These are phyloP conservation scores for Nephotettix cincticeps DNA, from an alignment of 1,140 invertebrate species.

Conservation along the genomic window DNA sequence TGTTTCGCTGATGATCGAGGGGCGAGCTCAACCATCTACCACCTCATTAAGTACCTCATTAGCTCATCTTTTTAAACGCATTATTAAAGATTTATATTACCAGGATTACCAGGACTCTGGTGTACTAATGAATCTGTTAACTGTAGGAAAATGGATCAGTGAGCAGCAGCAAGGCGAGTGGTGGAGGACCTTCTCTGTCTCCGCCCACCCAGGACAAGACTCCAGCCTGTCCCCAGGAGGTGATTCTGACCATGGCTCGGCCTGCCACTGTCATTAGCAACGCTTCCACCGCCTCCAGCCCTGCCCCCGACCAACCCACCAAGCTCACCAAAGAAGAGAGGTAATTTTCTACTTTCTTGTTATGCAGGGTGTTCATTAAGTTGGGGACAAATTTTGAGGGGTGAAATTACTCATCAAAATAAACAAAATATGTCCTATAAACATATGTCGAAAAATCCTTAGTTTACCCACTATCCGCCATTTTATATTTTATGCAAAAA, in stretches of 20 bases:
- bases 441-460: too few species aligned
- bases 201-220: neutral
- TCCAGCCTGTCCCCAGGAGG: slow-evolving; percentile 44
- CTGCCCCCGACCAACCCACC: slow-evolving; percentile 55
- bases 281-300: slow-evolving; percentile 60
- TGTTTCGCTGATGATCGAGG: too few species aligned
- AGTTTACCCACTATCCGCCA: too few species aligned
- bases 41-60: neutral
- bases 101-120: neutral
- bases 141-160: slow-evolving; percentile 28
- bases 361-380: too few species aligned
- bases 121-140: neutral
- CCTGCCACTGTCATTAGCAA: slow-evolving; percentile 72
- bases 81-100: neutral
- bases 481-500: too few species aligned
- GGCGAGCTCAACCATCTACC: too few species aligned
- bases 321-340: slow-evolving; percentile 60
- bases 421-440: too few species aligned
- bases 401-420: too few species aligned
- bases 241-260: slow-evolving; percentile 69
- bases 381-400: too few species aligned
- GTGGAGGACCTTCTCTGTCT: neutral
- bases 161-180: neutral
- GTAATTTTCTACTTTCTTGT: too few species aligned
- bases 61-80: neutral